Conservation (phyloP, 2,888 invertebrate genomes). For the Copidosoma aretas region DNA sequence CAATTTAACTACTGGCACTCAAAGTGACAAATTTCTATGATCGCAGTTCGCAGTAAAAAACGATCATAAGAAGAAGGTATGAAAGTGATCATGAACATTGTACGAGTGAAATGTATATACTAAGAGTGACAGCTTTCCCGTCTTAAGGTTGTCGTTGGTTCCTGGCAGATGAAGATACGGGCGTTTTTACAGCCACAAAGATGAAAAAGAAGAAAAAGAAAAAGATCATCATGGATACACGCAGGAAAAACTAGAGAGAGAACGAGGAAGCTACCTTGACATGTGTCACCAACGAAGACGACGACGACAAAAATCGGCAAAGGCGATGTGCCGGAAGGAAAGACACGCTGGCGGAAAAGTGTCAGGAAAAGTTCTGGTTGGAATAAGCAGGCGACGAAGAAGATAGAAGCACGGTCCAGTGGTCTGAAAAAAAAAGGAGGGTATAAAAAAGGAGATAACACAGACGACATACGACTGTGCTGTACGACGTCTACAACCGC, state of each 20-base stretch:
- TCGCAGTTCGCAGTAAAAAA: no score
- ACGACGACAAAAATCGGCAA: conserved; percentile 14
- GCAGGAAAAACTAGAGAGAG: background rate
- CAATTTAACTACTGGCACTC: no score
- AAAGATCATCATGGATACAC: background rate
- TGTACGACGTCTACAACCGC: conserved; percentile 43
- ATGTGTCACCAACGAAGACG: background rate
- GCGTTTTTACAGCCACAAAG: background rate
- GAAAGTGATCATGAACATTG: no score
- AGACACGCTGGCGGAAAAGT: conserved; percentile 41
- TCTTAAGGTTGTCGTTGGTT: no score
- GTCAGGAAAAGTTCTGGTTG: conserved; percentile 46
- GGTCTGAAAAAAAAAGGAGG: conserved; percentile 8
- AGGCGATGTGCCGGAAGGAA: conserved; percentile 44
- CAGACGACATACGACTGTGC: no score
- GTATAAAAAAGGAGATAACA: no score
- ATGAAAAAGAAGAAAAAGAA: background rate
- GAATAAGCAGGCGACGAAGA: background rate
- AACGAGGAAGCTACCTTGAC: background rate
- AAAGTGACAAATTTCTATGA: no score
- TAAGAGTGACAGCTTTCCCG: no score
- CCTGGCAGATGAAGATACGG: no score
- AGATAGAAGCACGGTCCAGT: conserved; percentile 28
- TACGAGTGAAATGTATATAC: no score
- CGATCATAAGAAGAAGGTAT: no score